Conservation (phyloP, 2,113 vertebrate genomes). For the Taxidea taxus region DNA sequence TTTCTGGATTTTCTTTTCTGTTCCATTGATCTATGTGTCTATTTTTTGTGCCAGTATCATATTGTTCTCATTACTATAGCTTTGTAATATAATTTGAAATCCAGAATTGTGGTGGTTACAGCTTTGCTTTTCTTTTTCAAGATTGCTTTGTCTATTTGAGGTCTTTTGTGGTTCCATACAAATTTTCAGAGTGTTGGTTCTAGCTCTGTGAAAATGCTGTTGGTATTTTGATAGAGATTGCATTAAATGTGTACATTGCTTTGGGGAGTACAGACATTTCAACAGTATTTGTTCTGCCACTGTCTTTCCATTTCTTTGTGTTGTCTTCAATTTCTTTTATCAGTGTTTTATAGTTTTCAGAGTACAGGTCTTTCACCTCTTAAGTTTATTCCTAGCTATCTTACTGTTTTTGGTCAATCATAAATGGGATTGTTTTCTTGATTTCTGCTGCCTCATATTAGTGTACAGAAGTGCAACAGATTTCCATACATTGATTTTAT, state of each 20-base stretch:
- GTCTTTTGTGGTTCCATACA: not conserved
- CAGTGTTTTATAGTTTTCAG: not conserved
- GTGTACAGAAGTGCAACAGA: not conserved
- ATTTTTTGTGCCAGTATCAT: not conserved
- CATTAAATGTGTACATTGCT: not conserved
- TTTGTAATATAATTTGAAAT: not conserved
- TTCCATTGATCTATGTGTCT: not conserved
- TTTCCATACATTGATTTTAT: not conserved
- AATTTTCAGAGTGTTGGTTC: not conserved
- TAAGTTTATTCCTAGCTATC: not conserved
- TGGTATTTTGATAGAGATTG: not conserved
- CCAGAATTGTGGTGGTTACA: not conserved
- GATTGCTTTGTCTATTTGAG: not conserved
- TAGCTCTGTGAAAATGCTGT: not conserved
- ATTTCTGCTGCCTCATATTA: not conserved
- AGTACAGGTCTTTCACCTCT: not conserved
- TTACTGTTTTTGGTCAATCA: not conserved
- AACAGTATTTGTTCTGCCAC: not conserved
- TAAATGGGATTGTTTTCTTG: not conserved
- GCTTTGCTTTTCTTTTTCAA: not conserved
- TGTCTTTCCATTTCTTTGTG: not conserved
- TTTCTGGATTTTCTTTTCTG: not conserved
- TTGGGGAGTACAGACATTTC: not conserved
- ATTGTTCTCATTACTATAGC: not conserved
- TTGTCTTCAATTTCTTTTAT: not conserved